Conservation (phyloP, 2,797 vertebrate genomes). For the Arrhamphus sclerolepis region DNA sequence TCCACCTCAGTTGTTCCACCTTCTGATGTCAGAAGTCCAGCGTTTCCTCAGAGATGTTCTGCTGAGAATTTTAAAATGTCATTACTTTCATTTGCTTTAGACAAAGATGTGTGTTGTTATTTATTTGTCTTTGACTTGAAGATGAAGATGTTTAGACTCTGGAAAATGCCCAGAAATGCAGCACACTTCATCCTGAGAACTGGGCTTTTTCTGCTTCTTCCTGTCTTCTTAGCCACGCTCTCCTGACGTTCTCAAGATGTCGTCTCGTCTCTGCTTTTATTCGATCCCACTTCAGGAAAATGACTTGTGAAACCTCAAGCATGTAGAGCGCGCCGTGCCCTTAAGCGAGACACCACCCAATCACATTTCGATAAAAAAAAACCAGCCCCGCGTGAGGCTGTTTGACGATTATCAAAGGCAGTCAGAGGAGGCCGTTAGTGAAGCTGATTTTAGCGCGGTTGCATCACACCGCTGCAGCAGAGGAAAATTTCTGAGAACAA, state of each 20-base stretch:
- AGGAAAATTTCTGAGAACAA: constrained; percentile 62
- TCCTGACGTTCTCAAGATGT: constrained; percentile 38
- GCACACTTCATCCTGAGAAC: too few species aligned
- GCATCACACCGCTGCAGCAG: constrained; percentile 48
- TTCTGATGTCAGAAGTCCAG: too few species aligned
- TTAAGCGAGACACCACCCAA: constrained; percentile 55
- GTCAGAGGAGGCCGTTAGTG: constrained; percentile 41
- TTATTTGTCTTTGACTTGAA: too few species aligned
- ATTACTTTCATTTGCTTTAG: too few species aligned
- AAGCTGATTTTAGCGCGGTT: constrained; percentile 48
- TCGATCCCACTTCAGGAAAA: constrained; percentile 69
- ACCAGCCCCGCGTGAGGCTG: constrained; percentile 34
- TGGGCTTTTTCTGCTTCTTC: not conserved
- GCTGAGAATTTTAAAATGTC: too few species aligned
- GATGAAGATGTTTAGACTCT: too few species aligned
- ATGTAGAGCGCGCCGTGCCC: constrained; percentile 42
- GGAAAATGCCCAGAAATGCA: too few species aligned
- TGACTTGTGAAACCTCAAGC: constrained; percentile 54
- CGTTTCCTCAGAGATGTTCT: too few species aligned
- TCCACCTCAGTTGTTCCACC: too few species aligned
- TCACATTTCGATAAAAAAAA: constrained; percentile 58
- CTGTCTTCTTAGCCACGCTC: not conserved
- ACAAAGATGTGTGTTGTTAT: too few species aligned
- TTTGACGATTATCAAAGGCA: constrained; percentile 39
- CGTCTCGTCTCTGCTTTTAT: constrained; percentile 31